Percentiles rank a stretch among this genome's conserved stretches.
Conservation (phyloP, 2,888 invertebrate genomes). For the Macrophya annulata region DNA sequence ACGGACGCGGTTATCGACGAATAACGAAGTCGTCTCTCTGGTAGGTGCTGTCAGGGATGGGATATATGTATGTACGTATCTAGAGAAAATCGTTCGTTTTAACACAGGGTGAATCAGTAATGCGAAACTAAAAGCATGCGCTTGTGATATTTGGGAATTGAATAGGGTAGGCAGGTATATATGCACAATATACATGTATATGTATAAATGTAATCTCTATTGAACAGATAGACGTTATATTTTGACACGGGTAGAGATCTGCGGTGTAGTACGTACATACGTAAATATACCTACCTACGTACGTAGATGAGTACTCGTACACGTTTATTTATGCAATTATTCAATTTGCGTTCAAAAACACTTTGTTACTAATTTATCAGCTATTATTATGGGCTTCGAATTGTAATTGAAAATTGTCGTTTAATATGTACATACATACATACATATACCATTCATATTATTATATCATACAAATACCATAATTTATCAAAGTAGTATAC, state of each 20-base stretch:
- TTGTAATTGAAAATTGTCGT: background rate
- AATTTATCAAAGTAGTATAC: background rate
- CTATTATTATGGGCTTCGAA: background rate
- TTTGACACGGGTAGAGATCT: background rate
- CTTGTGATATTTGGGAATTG: background rate
- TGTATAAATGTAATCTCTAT: background rate
- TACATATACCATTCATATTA: no score
- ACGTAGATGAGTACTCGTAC: background rate
- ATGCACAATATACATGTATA: background rate
- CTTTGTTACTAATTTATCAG: background rate
- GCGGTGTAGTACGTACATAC: background rate
- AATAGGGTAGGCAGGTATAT: constrained; percentile 4
- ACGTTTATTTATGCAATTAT: background rate
- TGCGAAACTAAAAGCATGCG: constrained; percentile 16
- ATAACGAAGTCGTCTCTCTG: background rate
- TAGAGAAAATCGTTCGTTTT: background rate
- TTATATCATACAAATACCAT: background rate
- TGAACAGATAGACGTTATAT: background rate
- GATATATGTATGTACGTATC: background rate
- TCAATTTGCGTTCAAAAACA: background rate
- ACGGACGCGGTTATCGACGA: constrained; percentile 37
- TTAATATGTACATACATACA: background rate
- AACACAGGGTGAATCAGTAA: constrained; percentile 15
- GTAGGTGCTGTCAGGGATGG: no score
- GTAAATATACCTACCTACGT: background rate